Base-by-base conservation (phyloP, 2,888 invertebrate genomes). In the Tipula helvola region DNA sequence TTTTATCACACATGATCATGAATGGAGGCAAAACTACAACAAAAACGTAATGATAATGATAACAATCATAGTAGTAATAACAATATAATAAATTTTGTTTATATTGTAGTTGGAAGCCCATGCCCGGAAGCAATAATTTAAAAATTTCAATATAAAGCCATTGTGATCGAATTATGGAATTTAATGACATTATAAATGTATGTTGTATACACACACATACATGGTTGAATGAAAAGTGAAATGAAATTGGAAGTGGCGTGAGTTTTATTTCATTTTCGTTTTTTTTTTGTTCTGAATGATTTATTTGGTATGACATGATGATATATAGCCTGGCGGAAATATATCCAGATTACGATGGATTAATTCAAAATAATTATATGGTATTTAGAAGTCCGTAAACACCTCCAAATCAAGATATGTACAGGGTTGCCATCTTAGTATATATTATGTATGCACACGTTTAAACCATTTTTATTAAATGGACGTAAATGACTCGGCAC, bases 141-240 rank as follows among this genome's bases (percentile, higher is more conserved):
- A 87, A 86, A 84, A 86, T 85, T 86, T 71, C 86, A 87, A 87
- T 87, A 87, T 86, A 86, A 87, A 87, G 87, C 88, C 87, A 88
- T 88, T 88, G 88, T 88, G 87, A 88, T 88, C 88, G 87, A 87
- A 88, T 88, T 88, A 88, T 87, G 87, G 71, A 28, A 71, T 71
- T 71, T 71, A 71, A 71, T 71, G 71, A 71, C 28, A 71, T 71
- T 87, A 87, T 87, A 39, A 7, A 39, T 39, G 39, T 39, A 87
- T 87, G 87, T 87, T 86, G 88, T 87, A 87, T 87, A 84, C 85
- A 52, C 85, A 52, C 28, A 28, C 28, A n/a, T 52, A 16, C n/a
- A 52, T 52, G 52, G 28, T 71, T 10, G 71, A 71, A 71, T 71
- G 71, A 71, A 71, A 71, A 71, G 71, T 71, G 71, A 71, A 71